Evolutionary conservation across 1,140 invertebrate genomes (phyloP), one percentile per base, ranked within the genome.

Genomic region (Plodia interpunctella): DNA sequence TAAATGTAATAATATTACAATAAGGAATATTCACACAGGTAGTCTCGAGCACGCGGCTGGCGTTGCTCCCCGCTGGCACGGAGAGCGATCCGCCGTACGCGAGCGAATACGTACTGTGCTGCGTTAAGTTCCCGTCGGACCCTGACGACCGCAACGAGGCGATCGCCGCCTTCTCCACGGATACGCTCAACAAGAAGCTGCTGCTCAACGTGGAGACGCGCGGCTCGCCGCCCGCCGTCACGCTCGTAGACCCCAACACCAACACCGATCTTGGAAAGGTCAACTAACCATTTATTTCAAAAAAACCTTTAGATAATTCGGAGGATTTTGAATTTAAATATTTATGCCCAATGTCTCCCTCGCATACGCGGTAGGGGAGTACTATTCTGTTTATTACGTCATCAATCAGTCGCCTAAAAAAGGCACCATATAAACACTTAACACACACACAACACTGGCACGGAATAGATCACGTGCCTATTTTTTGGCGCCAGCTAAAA

Each of bases 251-350:
- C 68, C 91, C 94, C 4, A 91, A 92, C 35, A 93, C 92, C 21
- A 95, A 97, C 81, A 91, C 94, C 58, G 97, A 99, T 85, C 91
- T 99, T 66, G 95, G 93, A 25, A 96, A 97, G 85, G 92, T 91
- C 63, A 49, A 6, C 11, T 25, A 25, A 25, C 30, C 6, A 32
- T 32, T 25, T 25, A n/a, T n/a, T n/a, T n/a, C n/a, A n/a, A n/a
- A n/a, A n/a, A n/a, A n/a, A n/a, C n/a, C n/a, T n/a, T n/a, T n/a
- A n/a, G n/a, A n/a, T n/a, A n/a, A n/a, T n/a, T n/a, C n/a, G n/a
- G n/a, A n/a, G n/a, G n/a, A n/a, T n/a, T n/a, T n/a, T n/a, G n/a
- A n/a, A n/a, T n/a, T n/a, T n/a, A n/a, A n/a, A n/a, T n/a, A n/a
- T n/a, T n/a, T n/a, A n/a, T n/a, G n/a, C n/a, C n/a, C n/a, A n/a